These are phyloP conservation scores for Drymonia ruficornis DNA, from an alignment of 2,888 invertebrate species.

Conservation along the genomic window DNA sequence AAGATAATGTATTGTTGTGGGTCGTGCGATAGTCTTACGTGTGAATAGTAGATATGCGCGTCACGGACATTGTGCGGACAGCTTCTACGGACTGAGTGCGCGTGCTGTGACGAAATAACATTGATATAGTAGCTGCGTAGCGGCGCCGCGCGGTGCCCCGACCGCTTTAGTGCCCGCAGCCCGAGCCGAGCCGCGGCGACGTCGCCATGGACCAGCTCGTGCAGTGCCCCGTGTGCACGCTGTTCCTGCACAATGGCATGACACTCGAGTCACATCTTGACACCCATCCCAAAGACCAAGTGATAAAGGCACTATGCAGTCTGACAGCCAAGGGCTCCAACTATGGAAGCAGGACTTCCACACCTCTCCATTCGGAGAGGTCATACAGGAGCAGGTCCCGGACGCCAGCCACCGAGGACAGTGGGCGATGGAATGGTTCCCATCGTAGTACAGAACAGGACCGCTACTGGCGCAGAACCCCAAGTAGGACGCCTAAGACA, in stretches of 20 bases:
- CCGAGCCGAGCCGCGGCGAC: conserved; percentile 23
- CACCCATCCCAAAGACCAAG: conserved; percentile 95
- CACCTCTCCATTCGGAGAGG: conserved; percentile 69
- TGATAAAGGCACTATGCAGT: conserved; percentile 90
- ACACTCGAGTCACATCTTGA: conserved; percentile 91
- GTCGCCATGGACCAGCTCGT: conserved; percentile 76
- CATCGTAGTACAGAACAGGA: conserved; percentile 66
- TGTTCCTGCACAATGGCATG: conserved; percentile 93
- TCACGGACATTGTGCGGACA: conserved; percentile 68
- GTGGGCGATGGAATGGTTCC: conserved; percentile 59
- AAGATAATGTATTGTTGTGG: conserved; percentile 74
- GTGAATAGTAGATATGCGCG: conserved; percentile 75
- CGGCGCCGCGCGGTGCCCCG: conserved; percentile 28
- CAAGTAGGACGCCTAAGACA: conserved; percentile 64
- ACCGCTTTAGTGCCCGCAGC: conserved; percentile 27
- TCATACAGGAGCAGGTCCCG: conserved; percentile 73
- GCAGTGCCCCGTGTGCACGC: conserved; percentile 93
- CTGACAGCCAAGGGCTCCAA: conserved; percentile 73
- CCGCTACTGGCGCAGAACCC: conserved; percentile 72
- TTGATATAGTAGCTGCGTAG: conserved; percentile 35
- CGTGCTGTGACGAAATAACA: conserved; percentile 57
- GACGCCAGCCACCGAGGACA: conserved; percentile 69
- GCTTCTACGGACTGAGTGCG: conserved; percentile 60
- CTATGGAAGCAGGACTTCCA: conserved; percentile 71
- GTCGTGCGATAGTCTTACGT: conserved; percentile 63